A percentile compares a stretch with the other conserved stretches of the same genome.
phyloP scores from a whole-genome alignment of 1,140 invertebrate species.

The Drosophila nasuta region DNA sequence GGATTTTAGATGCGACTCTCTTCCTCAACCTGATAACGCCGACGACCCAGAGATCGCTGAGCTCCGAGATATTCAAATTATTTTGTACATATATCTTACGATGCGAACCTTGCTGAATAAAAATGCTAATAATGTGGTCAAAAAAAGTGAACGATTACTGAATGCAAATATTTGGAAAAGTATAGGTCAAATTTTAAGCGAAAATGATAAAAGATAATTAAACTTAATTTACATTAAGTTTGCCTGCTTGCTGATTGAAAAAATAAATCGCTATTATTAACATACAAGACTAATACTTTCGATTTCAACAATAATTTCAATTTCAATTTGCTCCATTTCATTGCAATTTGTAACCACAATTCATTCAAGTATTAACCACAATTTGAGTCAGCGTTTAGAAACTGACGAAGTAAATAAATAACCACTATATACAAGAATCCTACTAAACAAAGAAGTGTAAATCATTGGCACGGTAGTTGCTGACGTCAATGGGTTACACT shows the following conservation, averaged over 20 bases:
- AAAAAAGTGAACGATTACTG: constrained; percentile 3
- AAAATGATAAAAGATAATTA: background rate
- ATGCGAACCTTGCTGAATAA: constrained; percentile 3
- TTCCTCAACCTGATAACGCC: constrained; percentile 40
- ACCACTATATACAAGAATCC: background rate
- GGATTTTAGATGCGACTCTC: constrained; percentile 34
- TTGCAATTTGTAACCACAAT: background rate
- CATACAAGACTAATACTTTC: no score
- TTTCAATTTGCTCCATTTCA: background rate
- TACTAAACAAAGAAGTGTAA: constrained; percentile 15
- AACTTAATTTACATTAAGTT: no score
- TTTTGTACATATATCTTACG: background rate
- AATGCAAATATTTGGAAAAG: constrained; percentile 12
- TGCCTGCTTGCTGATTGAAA: no score
- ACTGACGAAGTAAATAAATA: background rate
- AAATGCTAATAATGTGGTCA: constrained; percentile 1
- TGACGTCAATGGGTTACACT: constrained; percentile 12
- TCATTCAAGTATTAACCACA: background rate
- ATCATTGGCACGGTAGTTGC: background rate
- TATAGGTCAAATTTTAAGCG: constrained; percentile 5
- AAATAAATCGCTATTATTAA: no score
- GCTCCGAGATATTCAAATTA: constrained; percentile 12
- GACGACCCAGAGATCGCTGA: background rate
- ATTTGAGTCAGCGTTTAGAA: constrained; percentile 1
- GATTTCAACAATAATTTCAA: no score